Percentiles rank a stretch among this genome's conserved stretches.
phyloP scores from a whole-genome alignment of 2,797 vertebrate species.

The Petrocephalus schoutedeni region DNA sequence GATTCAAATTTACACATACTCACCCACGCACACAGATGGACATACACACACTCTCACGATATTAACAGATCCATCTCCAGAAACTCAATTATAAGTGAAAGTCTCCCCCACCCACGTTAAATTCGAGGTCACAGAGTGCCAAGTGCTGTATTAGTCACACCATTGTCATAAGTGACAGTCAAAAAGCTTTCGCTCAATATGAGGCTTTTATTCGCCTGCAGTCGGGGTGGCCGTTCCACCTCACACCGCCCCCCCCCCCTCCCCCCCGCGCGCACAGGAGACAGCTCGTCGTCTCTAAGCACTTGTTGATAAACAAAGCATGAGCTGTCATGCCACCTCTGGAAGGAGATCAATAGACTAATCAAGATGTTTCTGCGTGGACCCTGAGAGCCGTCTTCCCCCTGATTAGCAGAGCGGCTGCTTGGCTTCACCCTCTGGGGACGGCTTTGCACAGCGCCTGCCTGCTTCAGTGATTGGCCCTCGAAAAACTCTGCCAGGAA shows the following conservation, averaged over 20 bases:
- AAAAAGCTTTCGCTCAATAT: background rate
- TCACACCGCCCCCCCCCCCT: no score
- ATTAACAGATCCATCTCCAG: background rate
- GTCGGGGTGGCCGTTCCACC: background rate
- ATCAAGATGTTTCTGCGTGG: conserved; percentile 48
- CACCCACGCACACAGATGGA: background rate
- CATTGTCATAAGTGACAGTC: background rate
- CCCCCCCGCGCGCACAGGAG: background rate
- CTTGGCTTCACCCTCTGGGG: background rate
- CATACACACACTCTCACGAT: background rate
- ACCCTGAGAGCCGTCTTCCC: conserved; percentile 37
- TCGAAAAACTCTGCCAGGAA: conserved; percentile 33
- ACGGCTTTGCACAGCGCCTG: background rate
- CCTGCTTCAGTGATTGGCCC: background rate
- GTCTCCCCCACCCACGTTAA: background rate
- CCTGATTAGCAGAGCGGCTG: conserved; percentile 30
- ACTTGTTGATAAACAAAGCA: conserved; percentile 10
- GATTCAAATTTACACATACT: background rate
- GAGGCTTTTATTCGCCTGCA: background rate
- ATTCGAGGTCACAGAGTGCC: background rate
- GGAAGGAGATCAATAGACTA: conserved; percentile 49
- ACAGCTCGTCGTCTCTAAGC: background rate
- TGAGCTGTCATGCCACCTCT: conserved; percentile 25
- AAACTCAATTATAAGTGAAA: background rate
- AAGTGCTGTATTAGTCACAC: background rate